Base-by-base conservation (phyloP, 2,113 vertebrate species). In the Columba livia region DNA sequence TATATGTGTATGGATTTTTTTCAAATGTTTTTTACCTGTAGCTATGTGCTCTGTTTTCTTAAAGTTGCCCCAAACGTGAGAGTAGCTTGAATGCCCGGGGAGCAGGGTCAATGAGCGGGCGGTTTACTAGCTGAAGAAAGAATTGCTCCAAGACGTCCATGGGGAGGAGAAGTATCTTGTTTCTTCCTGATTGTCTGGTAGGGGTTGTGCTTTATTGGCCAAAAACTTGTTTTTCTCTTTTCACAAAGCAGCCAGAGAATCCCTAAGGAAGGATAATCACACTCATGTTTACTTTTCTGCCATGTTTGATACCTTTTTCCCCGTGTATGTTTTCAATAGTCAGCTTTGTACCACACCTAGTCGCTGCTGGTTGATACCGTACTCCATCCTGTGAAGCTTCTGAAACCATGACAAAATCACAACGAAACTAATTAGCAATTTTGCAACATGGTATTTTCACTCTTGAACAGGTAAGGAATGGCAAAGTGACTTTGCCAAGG, bases 281-380 rank as follows among this genome's bases (percentile, higher is more conserved):
- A n/a, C 29, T 40, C 29, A 9, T 16, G 1, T 42, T 61, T 61
- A 4, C 32, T 32, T 26, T 56, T 60, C 36, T 61, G 16, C 38
- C 10, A 6, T 0, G 0, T 67, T 79, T 38, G 18, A 8, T 85
- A 36, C 51, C 32, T 73, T 75, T 36, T 47, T 8, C 12, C 56
- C 51, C 9, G 0, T 3, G 24, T 17, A 9, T 0, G 0, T 71
- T 60, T 87, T 15, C 12, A 5, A 0, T 23, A 48, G 26, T 65
- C 51, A 86, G 10, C 57, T 79, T 69, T 66, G 70, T 50, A 14
- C 53, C 4, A 3, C 40, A 2, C 36, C 15, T 29, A 3, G 1
- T 48, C 19, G 3, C 60, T 57, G n/a, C 71, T 79, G 10, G 12
- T 25, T 32, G 74, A 11, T 29, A 38, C 42, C 23, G 3, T 40